Evolutionary conservation across 2,797 vertebrate species (phyloP), one percentile per base, ranked within the genome.

Genomic region (Macropus fuliginosus): DNA sequence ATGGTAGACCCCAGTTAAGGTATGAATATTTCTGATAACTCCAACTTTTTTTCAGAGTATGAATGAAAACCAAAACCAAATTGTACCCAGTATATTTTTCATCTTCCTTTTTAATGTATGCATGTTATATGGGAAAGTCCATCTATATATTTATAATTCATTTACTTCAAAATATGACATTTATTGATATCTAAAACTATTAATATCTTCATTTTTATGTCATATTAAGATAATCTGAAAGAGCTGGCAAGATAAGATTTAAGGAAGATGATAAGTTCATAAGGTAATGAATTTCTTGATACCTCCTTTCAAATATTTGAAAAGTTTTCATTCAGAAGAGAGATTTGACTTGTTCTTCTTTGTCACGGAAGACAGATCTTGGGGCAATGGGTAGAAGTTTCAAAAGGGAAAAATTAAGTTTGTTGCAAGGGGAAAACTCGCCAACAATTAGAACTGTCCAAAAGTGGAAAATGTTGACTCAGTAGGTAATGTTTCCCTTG

Each of bases 121-220:
- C 94, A 93, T 97, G 97, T 96, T 96, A 81, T 96, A 96, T 87
- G 55, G 95, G 55, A 94, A 96, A 98, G 95, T 91, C 95, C 96
- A 95, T 94, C 95, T 96, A 97, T 34, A 95, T 96, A 96, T 90
- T 89, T 97, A 96, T 93, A 96, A 97, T 94, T 93, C 95, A 98
- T 97, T 98, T 96, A 97, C 96, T 98, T 97, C 59, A 94, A 91
- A 97, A 95, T 96, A 62, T 96, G 52, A 96, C 87, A 95, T 95
- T 91, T 46, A 46, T 81, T 81, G n/a, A 81, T 81, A 27, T 46
- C 40, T 46, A 27, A 46, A 21, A 81, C 92, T 96, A 95, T 96
- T 93, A 96, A 96, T 97, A 91, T 95, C 94, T 97, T 97, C 96
- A 66, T 97, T 97, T 40, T 46, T 18, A 81, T 40, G n/a, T 24